Evolutionary conservation across 2,797 vertebrate species (phyloP), one percentile per base, ranked within the genome.

Genomic region (Chaetophractus vellerosus): DNA sequence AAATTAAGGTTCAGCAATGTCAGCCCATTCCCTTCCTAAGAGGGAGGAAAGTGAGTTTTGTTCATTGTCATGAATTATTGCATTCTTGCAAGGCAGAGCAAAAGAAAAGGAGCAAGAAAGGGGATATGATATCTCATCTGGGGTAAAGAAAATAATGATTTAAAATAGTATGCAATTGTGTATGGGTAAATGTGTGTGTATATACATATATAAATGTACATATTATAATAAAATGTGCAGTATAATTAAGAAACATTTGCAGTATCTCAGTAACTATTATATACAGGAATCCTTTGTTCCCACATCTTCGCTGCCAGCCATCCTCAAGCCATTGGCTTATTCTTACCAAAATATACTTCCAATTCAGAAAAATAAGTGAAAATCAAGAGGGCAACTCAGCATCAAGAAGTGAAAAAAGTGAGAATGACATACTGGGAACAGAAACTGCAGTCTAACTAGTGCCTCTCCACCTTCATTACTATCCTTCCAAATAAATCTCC

Each of bases 401-500:
- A 55, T 8, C 16, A 24, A 64, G 41, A 92, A 66, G 26, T 61
- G 79, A 41, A 63, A 89, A 78, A 75, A 26, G 76, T 23, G 74
- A 75, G 41, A 41, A 69, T 72, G 83, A 69, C 88, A 63, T 33
- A 10, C 45, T 28, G 91, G 86, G 24, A 74, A 61, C 57, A 81
- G 88, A 93, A 85, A 64, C 59, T 63, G 21, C 41, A 55, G 45
- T 24, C n/a, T 75, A 26, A 31, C 63, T 21, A 9, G 61, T 9
- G 38, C 79, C 52, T 97, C 76, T 88, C 86, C 45, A 74, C 93
- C 96, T 95, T 92, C 16, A 16, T 96, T 91, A 66, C 55, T 57
- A 80, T 87, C 94, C 92, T 85, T 96, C 91, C 79, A 92, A 94
- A 96, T 93, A 92, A 33, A 80, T 96, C 97, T 97, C 0, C 86